Base-by-base conservation (phyloP, 2,888 invertebrate species). In the Psylliodes chrysocephalus region DNA sequence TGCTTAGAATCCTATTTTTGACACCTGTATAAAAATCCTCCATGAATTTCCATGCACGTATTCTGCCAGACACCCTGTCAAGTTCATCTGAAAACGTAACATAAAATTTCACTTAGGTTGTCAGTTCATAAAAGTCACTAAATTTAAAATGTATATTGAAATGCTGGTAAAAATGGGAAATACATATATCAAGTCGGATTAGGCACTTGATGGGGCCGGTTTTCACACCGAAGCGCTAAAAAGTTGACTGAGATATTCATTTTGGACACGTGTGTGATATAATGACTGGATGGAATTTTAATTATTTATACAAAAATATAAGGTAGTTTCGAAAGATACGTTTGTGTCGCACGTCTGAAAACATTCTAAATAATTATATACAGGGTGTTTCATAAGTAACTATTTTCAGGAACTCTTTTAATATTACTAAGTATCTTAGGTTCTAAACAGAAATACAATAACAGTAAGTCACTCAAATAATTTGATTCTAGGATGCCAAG, bases 31-130 rank as follows among this genome's bases (percentile, higher is more conserved):
- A 38, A 14, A 38, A 38, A 38, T 38, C 2, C 10, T 15, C 14
- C 38, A 7, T 14, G 7, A 38, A 38, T 12, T 38, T 10, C 7
- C 35, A 47, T 42, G 38, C 35, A 47, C 51, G 38, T 53, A 56
- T 44, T 44, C 59, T 55, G 63, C 64, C 68, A 67, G 69, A 69
- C 64, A 66, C 60, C 64, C 53, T 68, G 70, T 72, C 70, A 67
- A 30, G 63, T 67, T 68, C 59, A 40, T 62, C 63, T 66, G 60
- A 63, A 67, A 59, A 68, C 63, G 57, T 63, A 66, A 70, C 70
- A 69, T 68, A 66, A 72, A 72, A 72, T 71, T 69, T 70, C 69
- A 69, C 72, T 72, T 71, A 70, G 59, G 68, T 66, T 72, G 72
- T 70, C 72, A 72, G 70, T 60, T 70, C 60, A 63, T 60, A 64